Conservation (phyloP, 2,888 invertebrate species). For the Dicyrtoma fusca region DNA sequence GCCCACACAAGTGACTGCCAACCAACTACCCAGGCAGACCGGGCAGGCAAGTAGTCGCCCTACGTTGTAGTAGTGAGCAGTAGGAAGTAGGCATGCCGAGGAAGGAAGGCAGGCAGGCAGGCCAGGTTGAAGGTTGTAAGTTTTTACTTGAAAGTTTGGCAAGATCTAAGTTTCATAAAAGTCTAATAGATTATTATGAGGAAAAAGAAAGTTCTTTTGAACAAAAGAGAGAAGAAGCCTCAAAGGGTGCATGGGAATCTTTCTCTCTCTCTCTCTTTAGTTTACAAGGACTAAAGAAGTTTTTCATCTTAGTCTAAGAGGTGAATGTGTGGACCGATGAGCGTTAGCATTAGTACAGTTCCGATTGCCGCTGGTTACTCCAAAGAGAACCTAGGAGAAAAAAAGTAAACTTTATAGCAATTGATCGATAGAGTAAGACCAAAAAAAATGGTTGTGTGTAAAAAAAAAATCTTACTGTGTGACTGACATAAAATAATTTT, state of each 20-base stretch:
- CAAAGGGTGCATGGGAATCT: slow-evolving; percentile 13
- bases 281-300: slow-evolving; percentile 10
- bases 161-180: background rate
- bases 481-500: slow-evolving; percentile 40
- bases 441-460: no score
- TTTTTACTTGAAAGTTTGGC: background rate
- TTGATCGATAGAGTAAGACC: slow-evolving; percentile 33
- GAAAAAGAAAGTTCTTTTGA: slow-evolving; percentile 12
- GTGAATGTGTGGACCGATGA: slow-evolving; percentile 3
- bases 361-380: no score
- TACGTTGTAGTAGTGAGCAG: no score
- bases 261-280: background rate
- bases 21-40: background rate
- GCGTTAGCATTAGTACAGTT: background rate
- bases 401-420: slow-evolving; percentile 22
- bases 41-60: background rate
- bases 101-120: no score
- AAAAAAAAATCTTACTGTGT: slow-evolving; percentile 13
- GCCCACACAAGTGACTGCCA: background rate
- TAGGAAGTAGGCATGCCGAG: no score
- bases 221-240: background rate
- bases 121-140: background rate
- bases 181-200: slow-evolving; percentile 20
- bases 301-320: slow-evolving; percentile 4
- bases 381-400: slow-evolving; percentile 1